These are phyloP conservation scores for Philaethria dido DNA, from an alignment of 2,888 invertebrate species.

Conservation along the genomic window DNA sequence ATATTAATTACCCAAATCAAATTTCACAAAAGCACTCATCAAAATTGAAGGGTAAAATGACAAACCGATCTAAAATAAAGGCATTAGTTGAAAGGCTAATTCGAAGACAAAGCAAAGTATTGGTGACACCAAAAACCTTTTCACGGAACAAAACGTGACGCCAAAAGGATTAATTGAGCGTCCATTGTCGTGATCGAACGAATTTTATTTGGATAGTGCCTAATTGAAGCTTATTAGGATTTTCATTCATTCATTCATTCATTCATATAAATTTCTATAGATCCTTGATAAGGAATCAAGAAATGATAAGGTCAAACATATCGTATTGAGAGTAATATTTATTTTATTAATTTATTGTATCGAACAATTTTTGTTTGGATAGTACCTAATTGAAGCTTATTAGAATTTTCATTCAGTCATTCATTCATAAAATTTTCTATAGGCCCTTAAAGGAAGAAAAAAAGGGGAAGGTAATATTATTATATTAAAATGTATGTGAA, in stretches of 20 bases:
- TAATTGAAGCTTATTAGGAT: constrained; percentile 22
- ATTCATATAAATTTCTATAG: constrained; percentile 9
- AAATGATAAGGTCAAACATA: too few relatives aligned
- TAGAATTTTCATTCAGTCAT: not conserved
- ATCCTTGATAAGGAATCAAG: not conserved
- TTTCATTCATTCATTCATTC: constrained; percentile 2
- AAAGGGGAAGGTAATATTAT: too few relatives aligned
- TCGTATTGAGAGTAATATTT: too few relatives aligned
- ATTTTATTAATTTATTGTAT: too few relatives aligned
- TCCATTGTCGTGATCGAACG: constrained; percentile 27
- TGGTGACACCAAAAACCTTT: constrained; percentile 26
- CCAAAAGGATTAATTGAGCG: constrained; percentile 28
- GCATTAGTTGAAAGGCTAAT: constrained; percentile 20
- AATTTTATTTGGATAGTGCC: constrained; percentile 20
- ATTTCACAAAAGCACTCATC: not conserved
- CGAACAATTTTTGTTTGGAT: too few relatives aligned
- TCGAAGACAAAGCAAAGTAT: constrained; percentile 24
- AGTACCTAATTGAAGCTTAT: too few relatives aligned
- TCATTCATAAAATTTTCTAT: too few relatives aligned
- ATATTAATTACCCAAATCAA: not conserved
- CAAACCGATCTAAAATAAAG: constrained; percentile 19
- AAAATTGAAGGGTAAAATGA: constrained; percentile 18
- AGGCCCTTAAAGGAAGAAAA: too few relatives aligned
- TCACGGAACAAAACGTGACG: constrained; percentile 27
- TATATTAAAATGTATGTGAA: too few relatives aligned